Percentiles rank a stretch among this genome's conserved stretches.
These are phyloP conservation scores for Petrolisthes manimaculis DNA, from an alignment of 2,888 invertebrate genomes.

Conservation along the genomic window DNA sequence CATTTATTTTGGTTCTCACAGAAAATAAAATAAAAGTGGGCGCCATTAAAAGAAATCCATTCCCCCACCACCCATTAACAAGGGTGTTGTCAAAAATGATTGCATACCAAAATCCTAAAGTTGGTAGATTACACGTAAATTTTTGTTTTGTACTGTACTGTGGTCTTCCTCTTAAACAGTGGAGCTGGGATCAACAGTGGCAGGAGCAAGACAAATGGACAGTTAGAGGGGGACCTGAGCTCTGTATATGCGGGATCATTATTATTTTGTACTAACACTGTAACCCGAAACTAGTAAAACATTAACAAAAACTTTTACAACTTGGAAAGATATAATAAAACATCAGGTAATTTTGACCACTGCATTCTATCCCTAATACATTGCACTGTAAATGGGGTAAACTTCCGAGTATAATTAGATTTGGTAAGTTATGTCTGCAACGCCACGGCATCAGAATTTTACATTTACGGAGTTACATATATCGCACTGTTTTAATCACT, in stretches of 20 bases:
- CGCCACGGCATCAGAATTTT: slow-evolving; percentile 25
- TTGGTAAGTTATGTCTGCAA: neutral
- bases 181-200: neutral
- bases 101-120: neutral
- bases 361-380: slow-evolving; percentile 17
- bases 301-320: neutral
- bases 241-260: slow-evolving; percentile 36
- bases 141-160: neutral
- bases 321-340: slow-evolving; percentile 6
- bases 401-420: no score
- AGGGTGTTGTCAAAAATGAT: neutral
- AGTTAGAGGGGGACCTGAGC: slow-evolving; percentile 42
- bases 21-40: neutral
- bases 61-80: neutral
- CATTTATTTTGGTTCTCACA: neutral
- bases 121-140: neutral
- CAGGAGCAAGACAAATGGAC: slow-evolving; percentile 13
- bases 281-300: slow-evolving; percentile 16
- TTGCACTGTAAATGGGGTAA: slow-evolving; percentile 24
- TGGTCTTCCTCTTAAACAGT: slow-evolving; percentile 7
- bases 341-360: slow-evolving; percentile 1
- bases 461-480: slow-evolving; percentile 29
- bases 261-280: slow-evolving; percentile 54
- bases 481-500: slow-evolving; percentile 47
- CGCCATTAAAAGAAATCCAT: neutral